Base-by-base conservation (phyloP, 2,888 invertebrate species). In the Cerastis rubricosa region DNA sequence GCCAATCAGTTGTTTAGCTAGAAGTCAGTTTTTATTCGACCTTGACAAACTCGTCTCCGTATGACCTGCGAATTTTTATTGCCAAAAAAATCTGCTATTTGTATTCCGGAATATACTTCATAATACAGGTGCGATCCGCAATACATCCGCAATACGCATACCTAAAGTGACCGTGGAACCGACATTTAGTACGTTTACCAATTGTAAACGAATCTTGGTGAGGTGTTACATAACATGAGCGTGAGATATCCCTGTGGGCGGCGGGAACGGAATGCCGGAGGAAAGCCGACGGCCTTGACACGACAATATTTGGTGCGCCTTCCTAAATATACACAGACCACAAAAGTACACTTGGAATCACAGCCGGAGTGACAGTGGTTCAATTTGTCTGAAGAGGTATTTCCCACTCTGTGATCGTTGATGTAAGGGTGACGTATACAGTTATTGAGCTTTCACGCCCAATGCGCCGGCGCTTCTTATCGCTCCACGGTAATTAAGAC, bases 271-370 rank as follows among this genome's bases (percentile, higher is more conserved):
- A 96, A 96, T 96, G 96, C 91, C 90, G 94, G 95, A 96, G 95
- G 96, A 96, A 96, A 96, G 96, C 94, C 89, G 96, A 86, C 93
- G 96, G 93, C 96, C 96, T 96, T 96, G 96, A 96, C 96, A 96
- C 93, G 91, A 95, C 95, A 94, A 94, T 93, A 95, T 95, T 95
- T 94, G 94, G 94, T 95, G 92, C 93, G 93, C 91, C 91, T 93
- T 92, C 91, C 93, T 92, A 91, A 93, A 91, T 89, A 89, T 85
- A 88, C 93, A 91, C 91, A 93, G 92, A 89, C 85, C 84, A 89
- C 86, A 85, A 85, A 89, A 85, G 83, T 81, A 77, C 71, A 64
- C 57, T 66, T 35, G 49, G 65, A 73, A 80, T 79, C 51, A 73
- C 76, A 79, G 68, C 61, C 43, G 76, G 84, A 87, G 81, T 64